phyloP scores from a whole-genome alignment of 2,797 vertebrate species.

The Galagoides demidoff region DNA sequence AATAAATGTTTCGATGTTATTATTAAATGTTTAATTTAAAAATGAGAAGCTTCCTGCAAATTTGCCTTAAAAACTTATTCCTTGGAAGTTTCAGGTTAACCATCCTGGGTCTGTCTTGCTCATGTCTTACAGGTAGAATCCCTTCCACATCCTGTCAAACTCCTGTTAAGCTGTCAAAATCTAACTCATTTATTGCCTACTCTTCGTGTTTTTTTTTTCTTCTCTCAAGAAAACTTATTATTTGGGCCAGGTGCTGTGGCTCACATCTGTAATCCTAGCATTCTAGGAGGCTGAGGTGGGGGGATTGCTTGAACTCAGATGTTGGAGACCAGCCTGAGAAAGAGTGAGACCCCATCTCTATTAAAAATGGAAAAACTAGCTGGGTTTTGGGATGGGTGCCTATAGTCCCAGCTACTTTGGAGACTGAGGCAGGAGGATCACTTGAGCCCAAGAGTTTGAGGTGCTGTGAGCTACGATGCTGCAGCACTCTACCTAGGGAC shows the following conservation, averaged over 20 bases:
- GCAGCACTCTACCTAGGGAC: too few species aligned
- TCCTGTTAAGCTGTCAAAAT: neutral
- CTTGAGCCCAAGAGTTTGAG: too few species aligned
- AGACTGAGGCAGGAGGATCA: too few species aligned
- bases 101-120: neutral
- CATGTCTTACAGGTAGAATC: neutral
- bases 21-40: neutral
- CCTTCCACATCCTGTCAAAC: neutral
- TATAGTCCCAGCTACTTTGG: too few species aligned
- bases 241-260: neutral
- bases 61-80: neutral
- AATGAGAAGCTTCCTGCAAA: neutral
- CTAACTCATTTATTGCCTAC: neutral
- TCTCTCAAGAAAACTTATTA: neutral
- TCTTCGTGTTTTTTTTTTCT: neutral
- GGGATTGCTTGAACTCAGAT: too few species aligned
- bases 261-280: too few species aligned
- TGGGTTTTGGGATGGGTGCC: too few species aligned
- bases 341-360: too few species aligned
- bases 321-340: too few species aligned
- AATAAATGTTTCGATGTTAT: neutral
- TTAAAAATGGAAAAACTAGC: too few species aligned
- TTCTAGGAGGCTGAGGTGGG: too few species aligned
- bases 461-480: too few species aligned
- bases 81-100: neutral